Evolutionary conservation across 2,888 invertebrate genomes (phyloP), one percentile per base, ranked within the genome.

Genomic region (Phragmatobia fuliginosa): DNA sequence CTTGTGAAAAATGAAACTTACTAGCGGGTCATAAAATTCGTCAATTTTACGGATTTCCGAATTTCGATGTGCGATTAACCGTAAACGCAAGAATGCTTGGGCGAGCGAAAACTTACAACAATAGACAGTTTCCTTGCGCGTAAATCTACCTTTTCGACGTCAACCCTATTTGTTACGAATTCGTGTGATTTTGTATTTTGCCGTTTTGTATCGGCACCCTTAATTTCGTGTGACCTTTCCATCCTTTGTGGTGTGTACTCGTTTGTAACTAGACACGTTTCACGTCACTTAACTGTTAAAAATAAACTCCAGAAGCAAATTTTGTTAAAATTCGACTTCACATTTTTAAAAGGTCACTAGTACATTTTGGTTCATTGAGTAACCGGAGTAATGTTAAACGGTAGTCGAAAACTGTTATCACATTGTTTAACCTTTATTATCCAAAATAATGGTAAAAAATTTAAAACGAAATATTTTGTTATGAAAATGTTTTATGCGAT

Each of bases 21-120:
- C 80, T 82, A 85, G 80, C 79, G 77, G 78, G 73, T 83, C 84
- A 85, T 86, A 87, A 88, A 88, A 87, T 80, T 83, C 83, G 81
- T 80, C 84, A 85, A 87, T 88, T 90, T 89, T 87, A 88, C 89
- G 89, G 87, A 86, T 87, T 87, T 86, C 85, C 87, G 88, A 88
- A 83, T 88, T 87, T 88, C 84, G 82, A 87, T 89, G 87, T 87
- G 84, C 88, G 85, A 81, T 85, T 84, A 84, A 85, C 85, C 89
- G 85, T 86, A 82, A 86, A 85, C 81, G 77, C 79, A 79, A 49
- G 77, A 79, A 84, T 82, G 85, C 83, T 83, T 79, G 78, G 82
- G 79, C 81, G 84, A 83, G 85, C 78, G 85, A 85, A 83, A 87
- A 87, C 83, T 87, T 88, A 85, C 82, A 86, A 86, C 87, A 87